Conservation (phyloP, 2,888 invertebrate genomes). For the Hyppa rectilinea region DNA sequence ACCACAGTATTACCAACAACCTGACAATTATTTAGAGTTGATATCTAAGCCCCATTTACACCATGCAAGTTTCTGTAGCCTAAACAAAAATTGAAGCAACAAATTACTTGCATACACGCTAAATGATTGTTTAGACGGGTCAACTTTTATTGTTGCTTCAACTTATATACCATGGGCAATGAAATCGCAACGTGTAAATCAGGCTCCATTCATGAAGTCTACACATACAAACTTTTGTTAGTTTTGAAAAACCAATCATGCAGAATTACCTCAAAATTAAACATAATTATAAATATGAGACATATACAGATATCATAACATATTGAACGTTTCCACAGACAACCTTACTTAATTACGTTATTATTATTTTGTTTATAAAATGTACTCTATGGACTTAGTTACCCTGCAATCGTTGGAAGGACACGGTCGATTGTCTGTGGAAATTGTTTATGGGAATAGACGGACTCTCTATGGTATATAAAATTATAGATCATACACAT, state of each 20-base stretch:
- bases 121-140: background rate
- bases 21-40: background rate
- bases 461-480: constrained; percentile 39
- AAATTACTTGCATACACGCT: background rate
- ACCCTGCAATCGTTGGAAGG: constrained; percentile 79
- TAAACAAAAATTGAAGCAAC: background rate
- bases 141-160: background rate
- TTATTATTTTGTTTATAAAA: constrained; percentile 71
- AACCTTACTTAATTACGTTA: constrained; percentile 67
- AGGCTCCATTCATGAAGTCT: no score
- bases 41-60: background rate
- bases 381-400: constrained; percentile 77
- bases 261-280: constrained; percentile 35
- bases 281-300: constrained; percentile 43
- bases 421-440: constrained; percentile 72
- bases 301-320: constrained; percentile 39
- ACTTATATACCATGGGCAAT: background rate
- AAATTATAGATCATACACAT: background rate
- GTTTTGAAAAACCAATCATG: constrained; percentile 5
- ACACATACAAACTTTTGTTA: no score
- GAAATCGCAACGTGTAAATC: background rate
- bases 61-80: no score
- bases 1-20: background rate
- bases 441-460: constrained; percentile 60
- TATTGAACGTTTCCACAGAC: constrained; percentile 74